Conservation (phyloP, 2,797 vertebrate species). For the Hyperoplus immaculatus region DNA sequence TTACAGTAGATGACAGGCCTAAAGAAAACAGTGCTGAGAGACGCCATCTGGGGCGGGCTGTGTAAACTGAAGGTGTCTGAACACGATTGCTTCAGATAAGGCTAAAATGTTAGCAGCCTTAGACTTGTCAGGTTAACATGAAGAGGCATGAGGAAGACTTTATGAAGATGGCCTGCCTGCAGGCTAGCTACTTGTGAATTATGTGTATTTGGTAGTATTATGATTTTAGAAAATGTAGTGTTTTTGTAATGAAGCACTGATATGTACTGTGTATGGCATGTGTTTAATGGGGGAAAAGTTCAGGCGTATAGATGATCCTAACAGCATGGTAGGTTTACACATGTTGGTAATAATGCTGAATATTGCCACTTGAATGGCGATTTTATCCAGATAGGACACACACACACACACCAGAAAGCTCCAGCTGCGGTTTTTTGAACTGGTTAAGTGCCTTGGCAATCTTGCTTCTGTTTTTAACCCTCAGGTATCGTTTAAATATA, state of each 20-base stretch:
- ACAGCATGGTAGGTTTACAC: conserved; percentile 6
- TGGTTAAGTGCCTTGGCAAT: background rate
- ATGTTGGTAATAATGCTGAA: conserved; percentile 30
- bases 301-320: background rate
- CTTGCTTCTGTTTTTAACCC: background rate
- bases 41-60: conserved; percentile 71
- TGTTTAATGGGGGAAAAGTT: background rate
- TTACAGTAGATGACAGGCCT: conserved; percentile 77
- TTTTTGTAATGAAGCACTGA: background rate
- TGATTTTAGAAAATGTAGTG: background rate
- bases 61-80: conserved; percentile 82
- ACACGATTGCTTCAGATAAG: conserved; percentile 68
- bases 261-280: background rate
- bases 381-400: conserved; percentile 45
- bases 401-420: conserved; percentile 4
- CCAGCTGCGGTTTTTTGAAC: background rate
- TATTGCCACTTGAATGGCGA: conserved; percentile 45
- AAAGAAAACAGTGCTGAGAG: conserved; percentile 74
- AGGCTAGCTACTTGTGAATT: conserved; percentile 10
- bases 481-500: too few relatives aligned
- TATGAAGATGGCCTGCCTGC: conserved; percentile 2
- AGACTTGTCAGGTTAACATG: conserved; percentile 69
- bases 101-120: conserved; percentile 73
- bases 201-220: background rate
- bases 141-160: conserved; percentile 66